A percentile compares a stretch with the other conserved stretches of the same genome.
Conservation (phyloP, 2,113 vertebrate genomes). For the Podarcis raffonei region DNA sequence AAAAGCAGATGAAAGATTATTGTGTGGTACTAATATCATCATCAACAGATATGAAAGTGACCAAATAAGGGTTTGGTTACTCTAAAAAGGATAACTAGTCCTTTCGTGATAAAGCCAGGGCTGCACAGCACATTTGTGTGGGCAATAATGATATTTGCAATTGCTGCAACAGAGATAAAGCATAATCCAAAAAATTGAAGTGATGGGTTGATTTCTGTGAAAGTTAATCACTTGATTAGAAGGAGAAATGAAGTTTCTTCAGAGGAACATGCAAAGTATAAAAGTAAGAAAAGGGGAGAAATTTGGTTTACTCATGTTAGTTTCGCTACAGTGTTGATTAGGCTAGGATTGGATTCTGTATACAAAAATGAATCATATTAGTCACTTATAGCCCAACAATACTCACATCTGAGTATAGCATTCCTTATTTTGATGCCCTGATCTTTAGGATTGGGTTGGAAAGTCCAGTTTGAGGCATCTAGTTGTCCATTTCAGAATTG, state of each 20-base stretch:
- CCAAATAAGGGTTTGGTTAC: constrained; percentile 15
- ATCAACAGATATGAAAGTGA: constrained; percentile 20
- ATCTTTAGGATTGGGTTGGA: not conserved
- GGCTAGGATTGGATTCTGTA: not conserved
- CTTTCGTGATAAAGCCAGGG: constrained; percentile 27
- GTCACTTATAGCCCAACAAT: fast-evolving
- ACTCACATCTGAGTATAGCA: fast-evolving
- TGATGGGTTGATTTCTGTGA: constrained; percentile 56
- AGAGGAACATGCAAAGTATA: constrained; percentile 56
- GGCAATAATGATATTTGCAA: constrained; percentile 57
- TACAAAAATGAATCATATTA: fast-evolving
- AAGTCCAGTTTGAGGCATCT: not conserved
- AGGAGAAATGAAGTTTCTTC: constrained; percentile 67
- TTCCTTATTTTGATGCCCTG: not conserved
- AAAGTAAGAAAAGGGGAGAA: constrained; percentile 12
- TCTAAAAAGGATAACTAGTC: constrained; percentile 38
- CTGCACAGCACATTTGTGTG: constrained; percentile 37
- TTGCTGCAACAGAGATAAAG: constrained; percentile 59
- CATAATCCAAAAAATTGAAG: constrained; percentile 51
- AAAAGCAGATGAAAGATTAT: constrained; percentile 5
- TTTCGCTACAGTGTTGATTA: not conserved
- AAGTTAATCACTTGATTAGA: constrained; percentile 71
- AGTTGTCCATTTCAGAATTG: not conserved
- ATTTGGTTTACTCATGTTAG: fast-evolving
- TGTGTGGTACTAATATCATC: constrained; percentile 3